These are phyloP conservation scores for Dendrolimus pini DNA, from an alignment of 2,888 invertebrate genomes.

Conservation along the genomic window DNA sequence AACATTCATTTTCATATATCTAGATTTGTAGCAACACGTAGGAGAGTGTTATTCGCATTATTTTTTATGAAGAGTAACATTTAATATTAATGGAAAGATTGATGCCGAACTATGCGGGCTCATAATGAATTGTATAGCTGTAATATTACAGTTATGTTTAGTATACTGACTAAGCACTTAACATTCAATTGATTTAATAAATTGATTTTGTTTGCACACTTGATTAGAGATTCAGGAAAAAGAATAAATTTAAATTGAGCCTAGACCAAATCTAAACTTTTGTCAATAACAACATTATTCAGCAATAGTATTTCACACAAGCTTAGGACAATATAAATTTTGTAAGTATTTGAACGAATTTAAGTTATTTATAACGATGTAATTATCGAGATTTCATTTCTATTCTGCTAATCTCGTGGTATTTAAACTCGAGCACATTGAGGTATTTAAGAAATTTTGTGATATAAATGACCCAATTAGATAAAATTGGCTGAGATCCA, in stretches of 20 bases:
- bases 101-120: background rate
- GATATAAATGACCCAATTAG: constrained; percentile 55
- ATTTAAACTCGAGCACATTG: constrained; percentile 20
- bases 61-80: background rate
- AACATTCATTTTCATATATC: too few species aligned
- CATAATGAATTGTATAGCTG: background rate
- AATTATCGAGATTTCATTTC: constrained; percentile 12
- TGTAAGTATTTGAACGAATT: background rate
- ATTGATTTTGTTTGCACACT: background rate
- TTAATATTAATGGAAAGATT: background rate
- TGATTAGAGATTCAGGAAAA: background rate
- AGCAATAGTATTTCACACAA: background rate
- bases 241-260: background rate
- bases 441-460: constrained; percentile 40
- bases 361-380: background rate
- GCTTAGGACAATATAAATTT: too few species aligned
- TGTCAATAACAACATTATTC: background rate
- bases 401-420: constrained; percentile 18
- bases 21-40: background rate
- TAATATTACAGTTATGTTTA: background rate
- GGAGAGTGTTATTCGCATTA: background rate
- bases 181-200: background rate
- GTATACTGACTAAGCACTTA: background rate
- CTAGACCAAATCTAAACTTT: background rate
- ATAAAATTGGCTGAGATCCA: constrained; percentile 52